Evolutionary conservation across 92 coral and sea anemone genomes (phyloP), one percentile per base, ranked within the genome.

Genomic region (Palythoa heliodiscus): DNA sequence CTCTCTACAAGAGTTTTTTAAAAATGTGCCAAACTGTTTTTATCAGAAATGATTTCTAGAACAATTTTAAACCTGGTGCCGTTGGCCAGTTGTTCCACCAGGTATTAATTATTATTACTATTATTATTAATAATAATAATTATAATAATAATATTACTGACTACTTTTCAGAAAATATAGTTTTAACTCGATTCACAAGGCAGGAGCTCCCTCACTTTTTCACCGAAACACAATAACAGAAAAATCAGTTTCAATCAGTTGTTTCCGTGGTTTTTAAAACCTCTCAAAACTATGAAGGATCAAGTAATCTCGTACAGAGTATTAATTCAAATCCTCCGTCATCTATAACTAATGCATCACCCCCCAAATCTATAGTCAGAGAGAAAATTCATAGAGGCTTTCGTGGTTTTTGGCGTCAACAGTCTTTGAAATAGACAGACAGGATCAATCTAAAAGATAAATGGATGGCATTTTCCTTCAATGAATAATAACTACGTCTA

Each of bases 251-350:
- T 22, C 11, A 78, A 78, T 78, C 84, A 80, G 11, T 43, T 47
- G 84, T 80, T 80, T 80, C 84, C 74, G 73, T 80, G 84, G 84
- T 48, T 80, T 66, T 52, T 39, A 47, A 43, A 66, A 80, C 52
- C 73, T 48, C 84, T 80, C 66, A 67, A 66, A 80, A 80, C 70
- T 40, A 80, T 80, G 71, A 66, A 64, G 53, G 73, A 64, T 25
- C 73, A 80, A 63, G 73, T 80, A 64, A 80, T 80, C 84, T 80
- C 74, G 73, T 66, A 80, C 22, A 57, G 35, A 80, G 73, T 67
- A 80, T 80, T 80, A 80, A 48, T 24, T 48, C 15, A 5, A 64
- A 67, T 39, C 73, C 40, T 29, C 11, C 23, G 47, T 69, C 73
- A 69, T 37, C 11, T 8, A 11, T 24, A 48, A 80, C 74, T 80